Conservation (phyloP, 2,888 invertebrate species). For the Hyposoter didymator region DNA sequence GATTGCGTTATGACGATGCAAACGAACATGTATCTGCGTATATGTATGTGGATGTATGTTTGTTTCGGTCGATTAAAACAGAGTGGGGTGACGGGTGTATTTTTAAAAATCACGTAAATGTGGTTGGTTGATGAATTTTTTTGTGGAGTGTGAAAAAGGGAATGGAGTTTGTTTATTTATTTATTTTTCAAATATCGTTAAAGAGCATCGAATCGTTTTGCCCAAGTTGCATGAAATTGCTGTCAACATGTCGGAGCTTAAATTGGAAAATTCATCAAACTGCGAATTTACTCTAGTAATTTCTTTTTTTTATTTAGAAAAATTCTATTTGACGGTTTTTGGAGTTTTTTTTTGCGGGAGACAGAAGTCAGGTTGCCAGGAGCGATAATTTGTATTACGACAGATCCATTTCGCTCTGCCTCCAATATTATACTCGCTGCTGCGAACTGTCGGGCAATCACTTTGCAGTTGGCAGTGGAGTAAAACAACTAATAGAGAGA, state of each 20-base stretch:
- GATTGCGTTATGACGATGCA: conserved; percentile 63
- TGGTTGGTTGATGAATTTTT: not conserved
- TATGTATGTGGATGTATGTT: conserved; percentile 34
- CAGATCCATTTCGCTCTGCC: not conserved
- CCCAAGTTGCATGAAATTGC: not conserved
- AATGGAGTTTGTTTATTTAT: not conserved
- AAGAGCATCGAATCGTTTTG: not conserved
- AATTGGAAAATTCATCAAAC: not conserved
- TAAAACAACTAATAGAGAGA: not conserved
- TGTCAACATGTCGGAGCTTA: not conserved
- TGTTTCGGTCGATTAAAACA: conserved; percentile 3
- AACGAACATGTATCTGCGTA: conserved; percentile 59
- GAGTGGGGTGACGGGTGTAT: not conserved
- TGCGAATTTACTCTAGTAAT: not conserved
- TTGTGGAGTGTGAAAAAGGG: not conserved
- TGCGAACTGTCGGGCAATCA: not conserved
- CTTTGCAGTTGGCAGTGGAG: not conserved
- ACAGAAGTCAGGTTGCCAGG: not conserved
- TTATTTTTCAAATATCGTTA: not conserved
- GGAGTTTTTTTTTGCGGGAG: not conserved
- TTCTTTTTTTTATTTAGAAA: not conserved
- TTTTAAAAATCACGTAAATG: not conserved
- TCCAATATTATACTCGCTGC: not conserved
- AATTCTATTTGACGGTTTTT: not conserved
- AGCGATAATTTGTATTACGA: not conserved